Evolutionary conservation across 2,888 invertebrate genomes (phyloP).

Genomic region (Cantharis rufa): DNA sequence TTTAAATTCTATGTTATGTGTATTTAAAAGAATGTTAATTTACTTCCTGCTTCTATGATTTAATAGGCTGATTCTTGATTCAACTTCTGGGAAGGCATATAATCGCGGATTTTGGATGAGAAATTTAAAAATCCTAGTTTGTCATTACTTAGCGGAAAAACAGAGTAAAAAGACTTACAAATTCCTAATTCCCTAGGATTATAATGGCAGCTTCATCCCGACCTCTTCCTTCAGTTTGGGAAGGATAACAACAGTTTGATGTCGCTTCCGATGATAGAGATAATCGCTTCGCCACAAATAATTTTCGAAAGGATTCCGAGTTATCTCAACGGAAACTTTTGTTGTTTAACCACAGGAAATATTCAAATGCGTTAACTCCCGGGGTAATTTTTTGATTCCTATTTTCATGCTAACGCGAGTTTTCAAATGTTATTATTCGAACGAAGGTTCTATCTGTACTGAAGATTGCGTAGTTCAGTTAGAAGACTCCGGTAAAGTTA

Average conservation of each 20-base stretch:
- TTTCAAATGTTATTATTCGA: background rate
- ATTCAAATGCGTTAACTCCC: background rate
- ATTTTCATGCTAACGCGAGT: background rate
- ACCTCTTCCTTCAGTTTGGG: background rate
- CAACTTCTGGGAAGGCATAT: background rate
- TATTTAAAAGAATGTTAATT: constrained; percentile 13
- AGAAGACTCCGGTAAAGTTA: background rate
- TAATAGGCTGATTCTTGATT: background rate
- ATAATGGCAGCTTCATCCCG: background rate
- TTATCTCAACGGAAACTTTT: background rate
- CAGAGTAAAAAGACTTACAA: too few relatives aligned
- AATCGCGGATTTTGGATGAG: background rate
- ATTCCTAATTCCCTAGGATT: too few relatives aligned
- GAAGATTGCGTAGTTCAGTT: background rate
- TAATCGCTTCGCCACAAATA: background rate
- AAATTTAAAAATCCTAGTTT: background rate
- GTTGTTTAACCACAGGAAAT: background rate
- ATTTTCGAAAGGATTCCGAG: background rate
- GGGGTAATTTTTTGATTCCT: background rate
- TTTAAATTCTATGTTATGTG: constrained; percentile 6
- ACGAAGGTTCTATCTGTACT: background rate
- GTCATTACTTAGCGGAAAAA: background rate
- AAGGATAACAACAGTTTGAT: background rate
- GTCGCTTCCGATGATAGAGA: background rate
- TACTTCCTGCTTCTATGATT: constrained; percentile 11